Base-by-base conservation (phyloP, 2,113 vertebrate genomes). In the Chloroceryle aenea region DNA sequence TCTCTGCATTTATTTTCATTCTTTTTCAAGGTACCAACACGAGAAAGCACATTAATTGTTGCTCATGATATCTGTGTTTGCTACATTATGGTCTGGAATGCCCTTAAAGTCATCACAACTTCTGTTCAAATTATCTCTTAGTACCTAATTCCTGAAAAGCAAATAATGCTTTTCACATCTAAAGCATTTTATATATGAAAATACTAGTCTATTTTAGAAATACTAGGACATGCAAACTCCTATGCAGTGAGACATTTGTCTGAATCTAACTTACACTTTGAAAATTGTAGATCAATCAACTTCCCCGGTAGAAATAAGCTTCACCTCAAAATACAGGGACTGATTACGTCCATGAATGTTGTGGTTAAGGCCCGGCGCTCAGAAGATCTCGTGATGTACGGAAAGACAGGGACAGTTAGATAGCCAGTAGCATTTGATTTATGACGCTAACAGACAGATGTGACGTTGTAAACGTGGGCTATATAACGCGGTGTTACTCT, bases 1-100 rank as follows among this genome's bases (percentile, higher is more conserved):
- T 74, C 58, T 89, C 55, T 43, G 20, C 48, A 83, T 95, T 89
- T 95, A 79, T 91, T 95, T 91, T 89, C 62, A 53, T 93, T 91
- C 11, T 38, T 92, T 92, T 93, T 73, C 55, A 83, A 87, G 14
- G 26, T 45, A 83, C 59, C 56, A 76, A 77, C n/a, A 53, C 45
- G 32, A 83, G 45, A 78, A 95, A 85, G 26, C 26, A 43, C 53
- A 87, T 87, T 93, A 89, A 73, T 84, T 0, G 7, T 38, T 69
- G 52, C 29, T 93, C 34, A 59, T 47, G 72, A 79, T 12, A 87
- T 42, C 58, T 90, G 14, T 76, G 23, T 74, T 80, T 89, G 14
- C 20, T 71, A 50, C 38, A 43, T 59, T 77, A 67, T 82, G 72
- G 55, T 77, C 27, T 67, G 45, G 32, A 87, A 85, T 71, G 32